Conservation (phyloP, 2,888 invertebrate genomes). For the Cheilosia vulpina region DNA sequence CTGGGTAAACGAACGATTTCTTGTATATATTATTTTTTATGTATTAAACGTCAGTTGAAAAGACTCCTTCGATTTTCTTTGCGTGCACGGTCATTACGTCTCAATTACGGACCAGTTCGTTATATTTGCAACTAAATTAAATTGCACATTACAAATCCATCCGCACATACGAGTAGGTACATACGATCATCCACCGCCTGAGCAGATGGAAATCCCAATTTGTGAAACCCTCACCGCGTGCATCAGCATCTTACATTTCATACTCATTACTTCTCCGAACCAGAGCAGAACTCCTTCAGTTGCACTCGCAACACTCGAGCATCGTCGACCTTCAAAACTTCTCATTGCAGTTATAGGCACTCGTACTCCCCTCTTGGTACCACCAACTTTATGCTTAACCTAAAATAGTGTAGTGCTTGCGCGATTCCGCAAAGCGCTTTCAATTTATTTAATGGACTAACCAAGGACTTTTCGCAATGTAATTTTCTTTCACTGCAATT, state of each 20-base stretch:
- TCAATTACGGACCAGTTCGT: too few relatives aligned
- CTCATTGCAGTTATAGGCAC: conserved; percentile 13
- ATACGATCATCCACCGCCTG: not conserved
- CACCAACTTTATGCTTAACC: conserved; percentile 58
- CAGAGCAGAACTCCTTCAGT: conserved; percentile 63
- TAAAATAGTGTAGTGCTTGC: conserved; percentile 59
- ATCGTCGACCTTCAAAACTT: conserved; percentile 56
- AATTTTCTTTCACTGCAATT: conserved; percentile 53
- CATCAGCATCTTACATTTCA: conserved; percentile 18
- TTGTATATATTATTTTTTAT: too few relatives aligned
- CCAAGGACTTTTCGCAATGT: conserved; percentile 63
- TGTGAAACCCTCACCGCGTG: not conserved
- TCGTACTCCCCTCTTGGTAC: conserved; percentile 1
- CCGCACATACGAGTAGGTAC: too few relatives aligned
- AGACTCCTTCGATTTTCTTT: too few relatives aligned
- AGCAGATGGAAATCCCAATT: conserved; percentile 25
- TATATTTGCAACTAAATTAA: too few relatives aligned
- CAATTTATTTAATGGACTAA: conserved; percentile 73
- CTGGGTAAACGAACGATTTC: too few relatives aligned
- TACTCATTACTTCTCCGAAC: conserved; percentile 60
- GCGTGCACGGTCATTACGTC: too few relatives aligned
- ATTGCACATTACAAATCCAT: not conserved
- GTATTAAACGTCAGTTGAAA: too few relatives aligned
- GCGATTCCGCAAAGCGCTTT: conserved; percentile 50
- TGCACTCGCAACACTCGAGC: conserved; percentile 48